phyloP scores from a whole-genome alignment of 2,888 invertebrate genomes.

The Apomyelois bistriatella region DNA sequence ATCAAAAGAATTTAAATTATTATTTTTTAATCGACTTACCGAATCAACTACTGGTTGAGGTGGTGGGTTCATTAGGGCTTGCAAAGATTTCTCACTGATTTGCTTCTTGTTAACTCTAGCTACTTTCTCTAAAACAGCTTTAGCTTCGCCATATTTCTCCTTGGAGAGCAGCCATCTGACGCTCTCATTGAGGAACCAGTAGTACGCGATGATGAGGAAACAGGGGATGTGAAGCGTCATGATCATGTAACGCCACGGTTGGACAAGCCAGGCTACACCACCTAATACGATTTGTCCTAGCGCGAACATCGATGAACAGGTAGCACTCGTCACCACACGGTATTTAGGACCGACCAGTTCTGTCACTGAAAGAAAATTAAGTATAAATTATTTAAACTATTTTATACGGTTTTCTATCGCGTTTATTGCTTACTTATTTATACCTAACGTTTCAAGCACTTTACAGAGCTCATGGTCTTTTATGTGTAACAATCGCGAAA shows the following conservation, averaged over 20 bases:
- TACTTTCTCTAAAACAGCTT: conserved; percentile 78
- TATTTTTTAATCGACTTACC: not conserved
- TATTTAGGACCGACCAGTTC: conserved; percentile 84
- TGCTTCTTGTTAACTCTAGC: conserved; percentile 81
- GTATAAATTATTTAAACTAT: not conserved
- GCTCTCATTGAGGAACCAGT: conserved; percentile 83
- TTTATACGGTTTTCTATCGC: too few species aligned
- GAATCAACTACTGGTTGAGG: conserved; percentile 17
- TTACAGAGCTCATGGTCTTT: too few species aligned
- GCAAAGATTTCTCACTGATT: conserved; percentile 75
- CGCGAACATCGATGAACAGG: conserved; percentile 82
- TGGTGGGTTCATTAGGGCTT: conserved; percentile 62
- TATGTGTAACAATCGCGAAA: too few species aligned
- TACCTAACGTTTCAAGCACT: too few species aligned
- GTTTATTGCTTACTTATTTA: too few species aligned
- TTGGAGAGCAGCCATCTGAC: conserved; percentile 86
- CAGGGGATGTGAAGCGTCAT: conserved; percentile 82
- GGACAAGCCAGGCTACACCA: conserved; percentile 79
- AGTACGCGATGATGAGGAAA: conserved; percentile 79
- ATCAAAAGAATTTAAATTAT: too few species aligned
- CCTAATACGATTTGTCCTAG: conserved; percentile 82
- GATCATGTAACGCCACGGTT: conserved; percentile 82
- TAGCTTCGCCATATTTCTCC: conserved; percentile 81
- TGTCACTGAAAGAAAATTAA: conserved; percentile 61
- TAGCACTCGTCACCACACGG: conserved; percentile 82